These are phyloP conservation scores for Bryconaethiops microstoma DNA, from an alignment of 2,797 vertebrate species.

Conservation along the genomic window DNA sequence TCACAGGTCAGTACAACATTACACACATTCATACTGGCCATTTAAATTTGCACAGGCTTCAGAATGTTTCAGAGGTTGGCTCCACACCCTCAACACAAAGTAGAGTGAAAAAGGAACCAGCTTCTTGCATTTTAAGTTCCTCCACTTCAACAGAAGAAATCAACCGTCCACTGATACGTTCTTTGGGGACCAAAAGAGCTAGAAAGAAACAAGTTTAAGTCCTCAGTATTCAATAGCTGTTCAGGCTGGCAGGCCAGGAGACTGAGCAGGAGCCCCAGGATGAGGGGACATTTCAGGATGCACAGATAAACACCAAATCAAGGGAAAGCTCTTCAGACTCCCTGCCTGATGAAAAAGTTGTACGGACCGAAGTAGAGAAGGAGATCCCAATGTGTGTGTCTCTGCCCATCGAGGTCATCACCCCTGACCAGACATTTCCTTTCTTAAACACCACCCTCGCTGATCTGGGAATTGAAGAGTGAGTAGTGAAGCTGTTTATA, in stretches of 20 bases:
- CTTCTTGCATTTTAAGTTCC: neutral
- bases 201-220: neutral
- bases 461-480: constrained; percentile 80
- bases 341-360: neutral
- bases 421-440: constrained; percentile 72
- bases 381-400: constrained; percentile 72
- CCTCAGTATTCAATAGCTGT: neutral
- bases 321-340: neutral
- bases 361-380: constrained; percentile 68
- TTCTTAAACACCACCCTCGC: constrained; percentile 77
- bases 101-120: neutral
- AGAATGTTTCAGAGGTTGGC: neutral
- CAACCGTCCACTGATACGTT: neutral
- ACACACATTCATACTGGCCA: constrained; percentile 66
- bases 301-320: constrained; percentile 7
- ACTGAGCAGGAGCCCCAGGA: constrained; percentile 51
- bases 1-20: constrained; percentile 73
- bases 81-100: constrained; percentile 20
- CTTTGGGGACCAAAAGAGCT: neutral
- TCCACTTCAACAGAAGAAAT: neutral
- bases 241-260: constrained; percentile 71
- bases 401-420: constrained; percentile 72
- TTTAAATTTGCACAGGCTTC: constrained; percentile 68
- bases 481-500: constrained; percentile 55
- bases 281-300: constrained; percentile 6